Conservation (phyloP, 2,888 invertebrate genomes). For the Crematogaster levior region DNA sequence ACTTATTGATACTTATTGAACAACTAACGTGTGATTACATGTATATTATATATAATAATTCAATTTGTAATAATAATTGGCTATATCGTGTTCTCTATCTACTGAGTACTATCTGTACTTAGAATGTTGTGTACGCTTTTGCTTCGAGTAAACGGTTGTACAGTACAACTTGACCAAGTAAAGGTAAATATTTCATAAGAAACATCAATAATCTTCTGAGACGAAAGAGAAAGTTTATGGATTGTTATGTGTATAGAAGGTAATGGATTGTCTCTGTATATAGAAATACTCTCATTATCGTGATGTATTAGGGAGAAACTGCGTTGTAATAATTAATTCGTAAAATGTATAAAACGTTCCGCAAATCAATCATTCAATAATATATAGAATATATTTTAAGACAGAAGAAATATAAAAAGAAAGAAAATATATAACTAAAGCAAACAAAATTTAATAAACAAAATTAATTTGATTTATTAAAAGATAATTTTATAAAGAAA, state of each 20-base stretch:
- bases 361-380: too few relatives aligned
- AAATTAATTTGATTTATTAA: neutral
- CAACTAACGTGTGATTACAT: neutral
- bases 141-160: neutral
- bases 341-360: too few relatives aligned
- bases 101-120: neutral
- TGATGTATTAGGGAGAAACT: neutral
- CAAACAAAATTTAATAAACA: neutral
- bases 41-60: neutral
- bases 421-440: neutral
- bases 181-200: slow-evolving; percentile 30
- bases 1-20: neutral
- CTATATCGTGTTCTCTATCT: slow-evolving; percentile 4
- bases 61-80: neutral
- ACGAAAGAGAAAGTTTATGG: neutral
- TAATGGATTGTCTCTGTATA: neutral
- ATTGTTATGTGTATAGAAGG: too few relatives aligned
- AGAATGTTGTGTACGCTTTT: neutral
- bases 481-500: neutral
- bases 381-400: neutral
- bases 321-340: neutral
- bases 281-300: neutral
- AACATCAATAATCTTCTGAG: slow-evolving; percentile 31
- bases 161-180: neutral
- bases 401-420: neutral